Evolutionary conservation across 1,140 invertebrate species (phyloP).

Genomic region (Lineus longissimus): DNA sequence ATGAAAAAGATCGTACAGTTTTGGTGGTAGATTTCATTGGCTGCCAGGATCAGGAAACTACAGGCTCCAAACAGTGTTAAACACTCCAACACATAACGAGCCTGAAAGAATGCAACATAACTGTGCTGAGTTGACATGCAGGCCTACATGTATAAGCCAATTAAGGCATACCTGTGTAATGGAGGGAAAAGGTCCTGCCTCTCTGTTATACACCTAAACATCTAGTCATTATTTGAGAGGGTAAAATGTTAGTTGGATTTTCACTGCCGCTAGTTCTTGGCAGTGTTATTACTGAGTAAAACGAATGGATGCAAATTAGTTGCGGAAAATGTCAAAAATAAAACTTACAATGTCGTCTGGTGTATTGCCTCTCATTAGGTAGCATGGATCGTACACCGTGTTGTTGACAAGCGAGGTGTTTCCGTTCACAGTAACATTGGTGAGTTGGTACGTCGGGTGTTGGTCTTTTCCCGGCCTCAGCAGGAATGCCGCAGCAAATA

Average conservation of each 20-base stretch:
- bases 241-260: no score
- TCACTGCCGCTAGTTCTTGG: no score
- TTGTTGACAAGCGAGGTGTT: constrained; percentile 27
- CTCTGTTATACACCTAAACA: no score
- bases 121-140: no score
- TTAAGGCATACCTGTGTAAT: no score
- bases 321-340: no score
- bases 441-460: constrained; percentile 47
- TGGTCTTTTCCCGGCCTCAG: constrained; percentile 68
- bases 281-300: no score
- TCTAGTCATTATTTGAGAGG: no score
- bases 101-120: constrained; percentile 28
- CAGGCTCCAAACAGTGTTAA: constrained; percentile 42
- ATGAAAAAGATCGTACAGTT: constrained; percentile 47
- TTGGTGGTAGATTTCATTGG: constrained; percentile 51
- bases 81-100: constrained; percentile 41
- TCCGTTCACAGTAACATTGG: constrained; percentile 16
- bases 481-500: constrained; percentile 82
- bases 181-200: no score
- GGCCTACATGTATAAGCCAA: no score
- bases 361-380: constrained; percentile 39
- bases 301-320: no score
- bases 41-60: constrained; percentile 44
- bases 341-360: constrained; percentile 35
- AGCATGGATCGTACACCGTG: constrained; percentile 42